Evolutionary conservation across 2,888 invertebrate genomes (phyloP).

Genomic region (Drosophila quinaria): DNA sequence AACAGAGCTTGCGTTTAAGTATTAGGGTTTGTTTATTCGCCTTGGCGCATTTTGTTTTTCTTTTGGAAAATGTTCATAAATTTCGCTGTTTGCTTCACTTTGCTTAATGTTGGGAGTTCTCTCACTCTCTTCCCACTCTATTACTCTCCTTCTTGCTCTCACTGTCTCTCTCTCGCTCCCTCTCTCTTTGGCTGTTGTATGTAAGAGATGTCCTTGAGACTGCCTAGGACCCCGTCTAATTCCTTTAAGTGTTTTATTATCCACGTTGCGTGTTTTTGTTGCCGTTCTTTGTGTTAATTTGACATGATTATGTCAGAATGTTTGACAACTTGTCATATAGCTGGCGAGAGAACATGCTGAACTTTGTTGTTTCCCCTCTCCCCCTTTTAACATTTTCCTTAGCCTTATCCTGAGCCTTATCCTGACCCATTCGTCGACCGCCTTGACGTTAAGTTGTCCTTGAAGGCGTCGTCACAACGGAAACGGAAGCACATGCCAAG

Average conservation of each 20-base stretch:
- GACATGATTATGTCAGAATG: slow-evolving; percentile 82
- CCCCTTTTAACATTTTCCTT: neutral
- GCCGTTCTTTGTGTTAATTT: slow-evolving; percentile 70
- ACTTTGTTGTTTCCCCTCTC: neutral
- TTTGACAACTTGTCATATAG: slow-evolving; percentile 76
- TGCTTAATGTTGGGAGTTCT: neutral
- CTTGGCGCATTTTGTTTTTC: slow-evolving; percentile 23
- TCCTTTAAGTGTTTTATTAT: slow-evolving; percentile 75
- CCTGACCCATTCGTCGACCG: slow-evolving; percentile 12
- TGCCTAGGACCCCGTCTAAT: slow-evolving; percentile 66
- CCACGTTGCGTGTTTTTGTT: slow-evolving; percentile 49
- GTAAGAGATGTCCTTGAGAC: slow-evolving; percentile 45
- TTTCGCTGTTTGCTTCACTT: slow-evolving; percentile 17
- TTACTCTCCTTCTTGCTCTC: neutral
- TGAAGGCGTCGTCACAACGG: slow-evolving; percentile 45
- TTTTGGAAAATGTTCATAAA: slow-evolving; percentile 45
- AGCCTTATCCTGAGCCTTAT: neutral
- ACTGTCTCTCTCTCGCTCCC: neutral
- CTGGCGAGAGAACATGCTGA: slow-evolving; percentile 21
- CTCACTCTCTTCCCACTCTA: neutral
- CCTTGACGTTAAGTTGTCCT: slow-evolving; percentile 39
- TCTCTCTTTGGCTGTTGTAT: neutral
- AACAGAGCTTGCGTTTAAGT: neutral
- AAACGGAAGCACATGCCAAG: slow-evolving; percentile 70
- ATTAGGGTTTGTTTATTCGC: neutral